Evolutionary conservation across 2,888 invertebrate species (phyloP), one percentile per base, ranked within the genome.

Genomic region (Gastrophysa polygoni): DNA sequence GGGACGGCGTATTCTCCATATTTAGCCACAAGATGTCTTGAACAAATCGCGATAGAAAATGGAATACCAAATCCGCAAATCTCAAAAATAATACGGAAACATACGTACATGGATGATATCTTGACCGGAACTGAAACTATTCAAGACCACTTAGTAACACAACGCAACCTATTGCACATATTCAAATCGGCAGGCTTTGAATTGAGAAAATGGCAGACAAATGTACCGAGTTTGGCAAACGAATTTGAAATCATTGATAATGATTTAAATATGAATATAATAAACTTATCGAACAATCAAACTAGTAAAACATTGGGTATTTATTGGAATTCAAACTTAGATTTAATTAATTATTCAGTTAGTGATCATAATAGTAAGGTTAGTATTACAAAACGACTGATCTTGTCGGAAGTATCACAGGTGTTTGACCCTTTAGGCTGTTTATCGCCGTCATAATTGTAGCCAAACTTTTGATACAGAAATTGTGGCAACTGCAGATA

Each of bases 31-130:
- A n/a, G 63, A 11, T 54, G 55, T 43, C 21, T 59, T 5, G 29
- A 43, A 28, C 52, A 59, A 38, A 28, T 63, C 8, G 54, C 38
- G 6, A 0, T 54, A 14, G 55, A 58, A 6, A 10, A 29, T 10
- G 24, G 7, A 24, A 24, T 24, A 24, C 3, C 24, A 24, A 24
- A 24, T 7, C 24, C 24, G 3, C 24, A 24, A 24, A 24, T 24
- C 3, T 24, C 24, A 24, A 24, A 24, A 24, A 24, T 24, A 24
- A 24, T 24, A 24, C 24, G 24, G 24, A 24, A 24, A 24, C 3
- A 24, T 24, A 24, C 24, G 24, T 66, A 66, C 52, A 56, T 63
- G 28, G 66, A 66, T 17, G 66, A 63, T 44, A 44, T 63, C n/a
- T n/a, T 66, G 10, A 20, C 54, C 10, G 61, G 66, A n/a, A 44